These are phyloP conservation scores for Dryobota labecula DNA, from an alignment of 2,888 invertebrate species.

Conservation along the genomic window DNA sequence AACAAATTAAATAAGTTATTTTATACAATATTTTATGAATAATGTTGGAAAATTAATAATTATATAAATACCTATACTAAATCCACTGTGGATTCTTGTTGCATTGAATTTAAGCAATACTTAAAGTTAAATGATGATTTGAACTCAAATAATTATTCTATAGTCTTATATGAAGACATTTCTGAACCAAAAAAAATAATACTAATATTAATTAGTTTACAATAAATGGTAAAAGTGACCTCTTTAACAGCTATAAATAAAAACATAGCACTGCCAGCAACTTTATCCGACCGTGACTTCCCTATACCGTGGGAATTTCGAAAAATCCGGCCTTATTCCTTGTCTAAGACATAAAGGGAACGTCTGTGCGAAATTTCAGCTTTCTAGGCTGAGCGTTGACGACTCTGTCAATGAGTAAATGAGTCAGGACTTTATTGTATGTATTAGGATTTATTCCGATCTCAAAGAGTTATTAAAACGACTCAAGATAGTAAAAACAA, in stretches of 20 bases:
- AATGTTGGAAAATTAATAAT: background rate
- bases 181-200: background rate
- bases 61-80: background rate
- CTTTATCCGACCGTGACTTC: background rate
- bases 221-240: slow-evolving; percentile 11
- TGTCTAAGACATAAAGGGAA: background rate
- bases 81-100: background rate
- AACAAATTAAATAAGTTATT: background rate
- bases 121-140: slow-evolving; percentile 19
- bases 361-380: background rate
- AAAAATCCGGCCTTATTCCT: background rate
- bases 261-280: background rate
- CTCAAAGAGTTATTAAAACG: background rate
- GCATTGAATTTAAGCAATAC: slow-evolving; percentile 2
- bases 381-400: background rate
- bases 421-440: background rate
- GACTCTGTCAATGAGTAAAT: background rate
- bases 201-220: background rate
- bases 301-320: background rate
- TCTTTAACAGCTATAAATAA: background rate
- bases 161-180: background rate
- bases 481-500: background rate
- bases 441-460: background rate
- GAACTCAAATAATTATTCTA: slow-evolving; percentile 24
- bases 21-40: background rate